phyloP scores from a whole-genome alignment of 2,888 invertebrate species.

The Chloroclystis v-ata region DNA sequence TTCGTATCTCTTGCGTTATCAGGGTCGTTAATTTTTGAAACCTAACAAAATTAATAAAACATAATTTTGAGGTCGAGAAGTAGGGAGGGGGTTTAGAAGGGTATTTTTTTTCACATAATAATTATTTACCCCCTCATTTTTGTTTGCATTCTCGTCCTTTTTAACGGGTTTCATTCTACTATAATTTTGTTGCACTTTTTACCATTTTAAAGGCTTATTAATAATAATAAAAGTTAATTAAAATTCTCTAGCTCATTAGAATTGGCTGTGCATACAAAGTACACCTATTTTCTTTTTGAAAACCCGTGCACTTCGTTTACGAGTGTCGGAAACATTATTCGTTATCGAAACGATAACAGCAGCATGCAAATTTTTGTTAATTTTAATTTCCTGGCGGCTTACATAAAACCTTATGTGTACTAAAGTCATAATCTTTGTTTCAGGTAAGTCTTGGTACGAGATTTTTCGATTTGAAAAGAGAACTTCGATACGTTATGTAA shows the following conservation, averaged over 20 bases:
- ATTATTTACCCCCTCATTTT: too few species aligned
- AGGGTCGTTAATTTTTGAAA: too few species aligned
- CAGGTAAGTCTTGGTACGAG: slow-evolving; percentile 58
- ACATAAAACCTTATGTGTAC: slow-evolving; percentile 7
- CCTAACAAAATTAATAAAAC: too few species aligned
- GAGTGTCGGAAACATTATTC: slow-evolving; percentile 44
- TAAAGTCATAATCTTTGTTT: slow-evolving; percentile 33
- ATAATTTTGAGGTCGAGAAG: too few species aligned
- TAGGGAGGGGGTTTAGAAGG: too few species aligned
- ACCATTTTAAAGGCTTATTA: too few species aligned
- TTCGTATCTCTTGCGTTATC: too few species aligned
- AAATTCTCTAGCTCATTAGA: background rate
- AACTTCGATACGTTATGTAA: background rate
- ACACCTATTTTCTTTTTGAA: slow-evolving; percentile 38
- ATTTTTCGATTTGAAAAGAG: slow-evolving; percentile 21
- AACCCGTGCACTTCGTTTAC: slow-evolving; percentile 34
- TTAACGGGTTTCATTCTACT: too few species aligned
- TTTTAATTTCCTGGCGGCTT: slow-evolving; percentile 36
- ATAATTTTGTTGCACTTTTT: too few species aligned
- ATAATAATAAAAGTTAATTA: too few species aligned
- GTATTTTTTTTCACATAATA: too few species aligned
- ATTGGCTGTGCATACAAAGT: background rate
- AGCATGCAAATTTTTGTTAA: slow-evolving; percentile 46
- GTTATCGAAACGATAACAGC: slow-evolving; percentile 52
- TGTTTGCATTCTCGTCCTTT: too few species aligned